Percentiles rank a stretch among this genome's conserved stretches.
These are phyloP conservation scores for Drosophila antonietae DNA, from an alignment of 2,888 invertebrate species.

Conservation along the genomic window DNA sequence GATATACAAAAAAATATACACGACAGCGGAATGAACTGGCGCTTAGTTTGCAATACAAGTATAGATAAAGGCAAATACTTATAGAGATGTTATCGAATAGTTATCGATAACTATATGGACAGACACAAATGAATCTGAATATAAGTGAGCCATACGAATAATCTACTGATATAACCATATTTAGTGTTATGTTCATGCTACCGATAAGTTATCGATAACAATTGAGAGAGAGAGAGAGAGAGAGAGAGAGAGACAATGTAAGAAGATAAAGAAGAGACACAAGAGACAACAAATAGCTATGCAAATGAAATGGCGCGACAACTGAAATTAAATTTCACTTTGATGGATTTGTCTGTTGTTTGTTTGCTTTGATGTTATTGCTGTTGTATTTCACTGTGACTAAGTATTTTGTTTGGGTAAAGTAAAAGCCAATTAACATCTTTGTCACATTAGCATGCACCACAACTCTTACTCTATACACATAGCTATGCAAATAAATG, in stretches of 20 bases:
- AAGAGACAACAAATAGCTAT: conserved; percentile 23
- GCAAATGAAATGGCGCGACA: conserved; percentile 42
- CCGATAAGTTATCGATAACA: conserved; percentile 16
- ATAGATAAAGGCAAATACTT: no score
- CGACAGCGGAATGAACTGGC: no score
- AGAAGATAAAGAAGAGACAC: conserved; percentile 13
- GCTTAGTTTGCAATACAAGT: not conserved
- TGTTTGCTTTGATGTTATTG: conserved; percentile 9
- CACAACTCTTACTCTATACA: conserved; percentile 13
- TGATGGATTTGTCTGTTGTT: conserved; percentile 49
- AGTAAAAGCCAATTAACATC: conserved; percentile 80
- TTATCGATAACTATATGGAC: not conserved
- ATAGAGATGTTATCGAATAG: not conserved
- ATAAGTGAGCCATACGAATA: no score
- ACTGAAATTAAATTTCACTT: conserved; percentile 73
- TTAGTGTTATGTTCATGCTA: not conserved
- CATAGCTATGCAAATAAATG: not conserved
- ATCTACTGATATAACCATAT: not conserved
- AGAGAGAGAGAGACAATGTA: conserved; percentile 9
- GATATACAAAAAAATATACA: no score
- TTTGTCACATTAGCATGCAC: conserved; percentile 72
- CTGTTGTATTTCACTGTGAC: conserved; percentile 47
- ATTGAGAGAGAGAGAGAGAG: not conserved
- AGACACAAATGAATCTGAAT: not conserved
- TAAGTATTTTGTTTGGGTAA: conserved; percentile 71